These are phyloP conservation scores for Anguilla obscura DNA, from an alignment of 2,797 vertebrate species.

Conservation along the genomic window DNA sequence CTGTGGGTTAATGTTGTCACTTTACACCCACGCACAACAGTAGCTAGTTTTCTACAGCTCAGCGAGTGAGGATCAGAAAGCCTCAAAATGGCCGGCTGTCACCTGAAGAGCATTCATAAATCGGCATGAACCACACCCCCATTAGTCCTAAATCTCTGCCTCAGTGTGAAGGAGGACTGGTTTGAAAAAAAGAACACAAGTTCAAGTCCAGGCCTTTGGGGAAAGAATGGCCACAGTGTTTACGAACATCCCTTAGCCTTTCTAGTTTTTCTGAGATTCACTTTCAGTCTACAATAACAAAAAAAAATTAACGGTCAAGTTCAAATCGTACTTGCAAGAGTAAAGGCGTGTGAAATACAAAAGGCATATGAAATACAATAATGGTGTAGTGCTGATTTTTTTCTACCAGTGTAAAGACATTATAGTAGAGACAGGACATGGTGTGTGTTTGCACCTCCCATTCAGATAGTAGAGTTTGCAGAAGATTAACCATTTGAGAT, in stretches of 20 bases:
- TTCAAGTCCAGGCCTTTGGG: neutral
- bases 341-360: neutral
- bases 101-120: neutral
- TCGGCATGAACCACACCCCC: neutral
- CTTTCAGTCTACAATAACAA: conserved; percentile 16
- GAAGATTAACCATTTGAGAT: neutral
- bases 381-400: conserved; percentile 54
- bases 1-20: conserved; percentile 25
- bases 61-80: neutral
- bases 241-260: neutral
- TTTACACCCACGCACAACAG: conserved; percentile 9
- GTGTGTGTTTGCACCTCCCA: conserved; percentile 46
- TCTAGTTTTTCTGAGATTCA: conserved; percentile 7
- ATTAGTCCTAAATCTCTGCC: conserved; percentile 9
- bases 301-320: neutral
- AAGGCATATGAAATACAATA: conserved; percentile 21
- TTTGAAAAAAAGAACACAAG: neutral
- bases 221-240: neutral
- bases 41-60: neutral
- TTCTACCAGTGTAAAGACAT: conserved; percentile 61
- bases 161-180: neutral
- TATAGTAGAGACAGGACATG: conserved; percentile 45
- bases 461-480: neutral
- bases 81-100: neutral
- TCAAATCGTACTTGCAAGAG: neutral